These are phyloP conservation scores for Lithodes maja DNA, from an alignment of 2,888 invertebrate species.

Conservation along the genomic window DNA sequence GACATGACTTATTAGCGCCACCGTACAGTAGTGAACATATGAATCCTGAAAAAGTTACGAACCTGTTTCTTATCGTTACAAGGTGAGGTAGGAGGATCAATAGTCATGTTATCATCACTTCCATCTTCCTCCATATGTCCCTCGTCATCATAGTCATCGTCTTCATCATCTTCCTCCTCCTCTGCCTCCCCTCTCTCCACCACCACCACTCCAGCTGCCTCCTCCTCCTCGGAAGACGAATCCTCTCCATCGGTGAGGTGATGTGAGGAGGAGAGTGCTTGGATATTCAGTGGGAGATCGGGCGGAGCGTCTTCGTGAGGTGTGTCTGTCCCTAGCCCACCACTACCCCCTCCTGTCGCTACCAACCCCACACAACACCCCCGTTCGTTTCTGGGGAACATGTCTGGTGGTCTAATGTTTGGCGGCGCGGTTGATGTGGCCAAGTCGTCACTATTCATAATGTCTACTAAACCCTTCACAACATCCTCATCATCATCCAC, in stretches of 20 bases:
- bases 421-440: conserved; percentile 41
- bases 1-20: too few relatives aligned
- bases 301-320: conserved; percentile 67
- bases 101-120: conserved; percentile 52
- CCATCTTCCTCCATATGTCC: conserved; percentile 49
- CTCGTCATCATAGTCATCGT: conserved; percentile 48
- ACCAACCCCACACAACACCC: conserved; percentile 33
- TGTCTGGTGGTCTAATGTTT: conserved; percentile 29
- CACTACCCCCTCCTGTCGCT: conserved; percentile 24
- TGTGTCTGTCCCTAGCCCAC: conserved; percentile 66
- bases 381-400: conserved; percentile 40
- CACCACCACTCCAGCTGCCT: conserved; percentile 27
- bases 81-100: conserved; percentile 57
- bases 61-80: conserved; percentile 65
- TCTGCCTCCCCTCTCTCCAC: conserved; percentile 30
- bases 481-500: conserved; percentile 34
- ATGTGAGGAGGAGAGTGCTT: conserved; percentile 39
- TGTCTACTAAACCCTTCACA: conserved; percentile 23
- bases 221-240: conserved; percentile 37
- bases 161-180: conserved; percentile 51
- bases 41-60: neutral
- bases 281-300: conserved; percentile 55
- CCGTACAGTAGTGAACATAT: too few relatives aligned
- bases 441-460: conserved; percentile 55
- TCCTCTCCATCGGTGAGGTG: conserved; percentile 52